Evolutionary conservation across 2,888 invertebrate species (phyloP).

Genomic region (Calameuta filiformis): DNA sequence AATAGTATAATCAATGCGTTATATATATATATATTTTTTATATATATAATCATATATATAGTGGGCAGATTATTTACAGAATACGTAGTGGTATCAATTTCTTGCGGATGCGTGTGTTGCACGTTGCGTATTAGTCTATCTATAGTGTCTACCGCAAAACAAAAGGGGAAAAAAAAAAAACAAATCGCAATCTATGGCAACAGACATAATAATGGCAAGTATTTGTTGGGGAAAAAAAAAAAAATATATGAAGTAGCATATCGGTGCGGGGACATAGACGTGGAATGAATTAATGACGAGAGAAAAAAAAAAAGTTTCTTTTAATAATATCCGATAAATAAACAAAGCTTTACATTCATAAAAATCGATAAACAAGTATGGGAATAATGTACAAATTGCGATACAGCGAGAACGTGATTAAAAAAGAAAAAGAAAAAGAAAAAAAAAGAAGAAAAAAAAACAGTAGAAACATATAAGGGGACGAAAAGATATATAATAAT

Average conservation of each 20-base stretch:
- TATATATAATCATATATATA: constrained; percentile 42
- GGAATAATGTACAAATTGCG: not conserved
- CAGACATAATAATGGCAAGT: constrained; percentile 62
- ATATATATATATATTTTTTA: constrained; percentile 30
- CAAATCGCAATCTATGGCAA: constrained; percentile 56
- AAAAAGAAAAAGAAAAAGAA: not conserved
- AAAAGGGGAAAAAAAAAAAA: constrained; percentile 25
- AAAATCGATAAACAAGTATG: not conserved
- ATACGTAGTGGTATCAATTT: constrained; percentile 60
- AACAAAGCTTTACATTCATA: constrained; percentile 18
- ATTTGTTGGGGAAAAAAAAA: constrained; percentile 40
- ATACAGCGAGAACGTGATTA: not conserved
- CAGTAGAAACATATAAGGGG: not conserved
- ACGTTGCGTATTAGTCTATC: constrained; percentile 37
- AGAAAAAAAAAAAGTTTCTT: not conserved
- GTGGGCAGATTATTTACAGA: constrained; percentile 60
- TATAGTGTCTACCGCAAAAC: constrained; percentile 27
- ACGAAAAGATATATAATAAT: constrained; percentile 3
- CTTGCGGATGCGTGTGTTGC: constrained; percentile 31
- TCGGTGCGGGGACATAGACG: constrained; percentile 13
- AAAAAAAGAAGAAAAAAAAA: not conserved
- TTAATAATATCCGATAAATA: constrained; percentile 20
- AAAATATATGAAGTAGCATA: constrained; percentile 13
- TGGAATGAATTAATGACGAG: constrained; percentile 31
- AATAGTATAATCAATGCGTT: constrained; percentile 59